Conservation (phyloP, 2,113 vertebrate species). For the Poeciliopsis retropinna region DNA sequence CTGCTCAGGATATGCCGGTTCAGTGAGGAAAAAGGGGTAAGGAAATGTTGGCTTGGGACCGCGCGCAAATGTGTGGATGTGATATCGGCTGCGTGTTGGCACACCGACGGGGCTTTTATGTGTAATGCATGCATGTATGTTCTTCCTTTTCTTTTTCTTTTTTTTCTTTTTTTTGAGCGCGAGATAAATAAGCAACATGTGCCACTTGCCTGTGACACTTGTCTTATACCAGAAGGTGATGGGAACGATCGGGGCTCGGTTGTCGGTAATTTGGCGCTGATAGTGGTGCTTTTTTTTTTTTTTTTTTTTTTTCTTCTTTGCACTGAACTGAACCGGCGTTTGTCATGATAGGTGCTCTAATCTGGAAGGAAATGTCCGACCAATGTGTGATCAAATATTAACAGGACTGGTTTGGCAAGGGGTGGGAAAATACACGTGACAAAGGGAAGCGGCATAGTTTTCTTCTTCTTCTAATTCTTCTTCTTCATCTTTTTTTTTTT, state of each 20-base stretch:
- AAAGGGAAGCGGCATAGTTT: constrained; percentile 81
- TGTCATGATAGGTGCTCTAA: constrained; percentile 70
- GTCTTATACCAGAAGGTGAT: constrained; percentile 43
- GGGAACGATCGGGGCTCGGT: neutral
- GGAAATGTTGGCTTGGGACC: constrained; percentile 66
- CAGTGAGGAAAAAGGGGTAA: constrained; percentile 66
- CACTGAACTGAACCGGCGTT: constrained; percentile 68
- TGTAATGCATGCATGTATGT: constrained; percentile 68
- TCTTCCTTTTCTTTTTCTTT: constrained; percentile 30
- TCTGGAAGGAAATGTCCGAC: constrained; percentile 83
- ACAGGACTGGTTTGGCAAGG: constrained; percentile 86
- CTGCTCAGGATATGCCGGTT: constrained; percentile 69
- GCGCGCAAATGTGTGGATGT: constrained; percentile 63
- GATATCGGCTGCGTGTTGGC: constrained; percentile 57
- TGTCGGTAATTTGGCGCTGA: neutral
- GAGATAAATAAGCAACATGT: constrained; percentile 76
- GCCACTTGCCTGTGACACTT: constrained; percentile 72
- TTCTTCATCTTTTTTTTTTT: constrained; percentile 15
- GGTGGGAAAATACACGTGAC: constrained; percentile 87
- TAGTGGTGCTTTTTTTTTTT: too few relatives aligned
- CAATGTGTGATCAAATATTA: constrained; percentile 91
- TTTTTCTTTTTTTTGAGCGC: constrained; percentile 5
- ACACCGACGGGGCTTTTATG: constrained; percentile 61
- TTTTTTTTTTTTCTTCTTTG: neutral
- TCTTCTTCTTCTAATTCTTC: neutral